These are phyloP conservation scores for Helleia helle DNA, from an alignment of 2,888 invertebrate species.

Conservation along the genomic window DNA sequence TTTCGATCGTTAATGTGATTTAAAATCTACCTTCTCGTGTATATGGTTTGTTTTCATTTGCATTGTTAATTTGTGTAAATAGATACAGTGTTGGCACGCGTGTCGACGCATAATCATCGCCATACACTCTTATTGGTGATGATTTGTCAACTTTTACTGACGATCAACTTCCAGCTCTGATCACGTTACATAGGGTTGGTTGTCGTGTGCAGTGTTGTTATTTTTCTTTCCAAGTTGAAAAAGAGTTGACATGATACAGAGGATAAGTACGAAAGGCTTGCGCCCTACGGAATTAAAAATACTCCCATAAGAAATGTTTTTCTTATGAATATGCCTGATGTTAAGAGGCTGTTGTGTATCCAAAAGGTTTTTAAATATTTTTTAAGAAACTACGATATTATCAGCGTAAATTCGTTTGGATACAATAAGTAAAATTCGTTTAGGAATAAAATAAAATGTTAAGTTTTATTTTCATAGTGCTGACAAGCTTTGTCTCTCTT, in stretches of 20 bases:
- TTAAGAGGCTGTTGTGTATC: too few species aligned
- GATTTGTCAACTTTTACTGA: conserved; percentile 56
- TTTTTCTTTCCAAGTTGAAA: conserved; percentile 3
- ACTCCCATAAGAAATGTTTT: neutral
- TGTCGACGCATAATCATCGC: conserved; percentile 67
- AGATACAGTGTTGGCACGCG: conserved; percentile 34
- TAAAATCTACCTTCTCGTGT: conserved; percentile 23
- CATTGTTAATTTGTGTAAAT: conserved; percentile 20
- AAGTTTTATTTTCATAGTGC: too few species aligned
- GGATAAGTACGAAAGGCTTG: conserved; percentile 1
- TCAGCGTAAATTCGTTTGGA: too few species aligned
- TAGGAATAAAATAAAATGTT: too few species aligned
- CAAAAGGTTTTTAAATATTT: too few species aligned
- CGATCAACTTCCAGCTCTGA: conserved; percentile 27
- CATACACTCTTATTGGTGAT: conserved; percentile 54
- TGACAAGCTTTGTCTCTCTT: too few species aligned
- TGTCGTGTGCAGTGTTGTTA: neutral
- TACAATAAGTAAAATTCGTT: too few species aligned
- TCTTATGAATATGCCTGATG: too few species aligned
- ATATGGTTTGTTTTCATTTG: conserved; percentile 26
- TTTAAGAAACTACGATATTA: too few species aligned
- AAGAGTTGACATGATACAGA: conserved; percentile 5
- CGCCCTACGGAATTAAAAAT: conserved; percentile 1
- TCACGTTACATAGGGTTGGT: conserved; percentile 13
- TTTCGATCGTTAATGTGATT: conserved; percentile 15